Conservation (phyloP, 2,888 invertebrate species). For the Acleris cristana region DNA sequence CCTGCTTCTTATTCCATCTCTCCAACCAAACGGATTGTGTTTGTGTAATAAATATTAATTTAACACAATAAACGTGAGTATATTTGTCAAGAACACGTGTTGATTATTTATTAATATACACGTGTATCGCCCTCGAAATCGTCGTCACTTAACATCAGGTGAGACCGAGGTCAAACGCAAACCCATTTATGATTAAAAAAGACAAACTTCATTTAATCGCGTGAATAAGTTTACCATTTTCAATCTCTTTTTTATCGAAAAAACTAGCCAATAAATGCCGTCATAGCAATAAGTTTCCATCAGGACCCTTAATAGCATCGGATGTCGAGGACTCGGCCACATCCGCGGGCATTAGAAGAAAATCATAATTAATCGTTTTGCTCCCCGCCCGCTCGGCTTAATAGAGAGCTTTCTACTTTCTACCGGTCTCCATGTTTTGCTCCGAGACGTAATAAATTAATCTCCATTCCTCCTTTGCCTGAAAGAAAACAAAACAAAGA, state of each 20-base stretch:
- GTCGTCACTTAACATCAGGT: too few relatives aligned
- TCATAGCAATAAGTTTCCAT: slow-evolving; percentile 43
- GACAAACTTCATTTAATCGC: too few relatives aligned
- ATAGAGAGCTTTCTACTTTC: slow-evolving; percentile 70
- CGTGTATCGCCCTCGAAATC: too few relatives aligned
- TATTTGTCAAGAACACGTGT: too few relatives aligned
- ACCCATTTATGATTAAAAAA: too few relatives aligned
- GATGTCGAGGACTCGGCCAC: slow-evolving; percentile 49
- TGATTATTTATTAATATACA: too few relatives aligned
- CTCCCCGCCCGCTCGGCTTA: slow-evolving; percentile 73
- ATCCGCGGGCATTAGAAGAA: slow-evolving; percentile 73
- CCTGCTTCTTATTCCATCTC: too few relatives aligned
- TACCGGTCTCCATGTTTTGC: slow-evolving; percentile 76
- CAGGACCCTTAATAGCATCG: slow-evolving; percentile 54
- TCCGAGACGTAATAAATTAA: slow-evolving; percentile 79
- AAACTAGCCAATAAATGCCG: slow-evolving; percentile 21
- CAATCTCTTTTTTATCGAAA: not conserved
- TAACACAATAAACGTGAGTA: too few relatives aligned
- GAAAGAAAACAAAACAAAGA: slow-evolving; percentile 65
- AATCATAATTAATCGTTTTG: slow-evolving; percentile 80
- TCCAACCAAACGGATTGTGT: too few relatives aligned
- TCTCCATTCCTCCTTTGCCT: slow-evolving; percentile 67
- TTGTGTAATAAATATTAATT: too few relatives aligned
- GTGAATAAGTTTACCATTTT: too few relatives aligned
- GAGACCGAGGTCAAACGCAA: too few relatives aligned